These are phyloP conservation scores for Brachynemurus nebulosus DNA, from an alignment of 2,888 invertebrate genomes.

Conservation along the genomic window DNA sequence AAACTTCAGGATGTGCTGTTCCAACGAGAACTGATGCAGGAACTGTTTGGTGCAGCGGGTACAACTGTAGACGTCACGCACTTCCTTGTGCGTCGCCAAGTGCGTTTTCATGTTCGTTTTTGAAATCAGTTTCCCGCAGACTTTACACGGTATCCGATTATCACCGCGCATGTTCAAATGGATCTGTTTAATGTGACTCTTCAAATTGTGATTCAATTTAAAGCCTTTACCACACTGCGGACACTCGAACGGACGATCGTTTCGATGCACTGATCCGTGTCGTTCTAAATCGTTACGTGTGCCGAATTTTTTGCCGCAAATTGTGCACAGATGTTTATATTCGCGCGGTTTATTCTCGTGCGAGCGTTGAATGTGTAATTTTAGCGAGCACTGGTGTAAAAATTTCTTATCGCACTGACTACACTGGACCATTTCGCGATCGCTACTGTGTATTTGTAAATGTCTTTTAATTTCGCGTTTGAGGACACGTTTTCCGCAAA, in stretches of 20 bases:
- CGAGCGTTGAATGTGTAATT: background rate
- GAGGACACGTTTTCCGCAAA: slow-evolving; percentile 4
- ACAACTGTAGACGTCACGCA: background rate
- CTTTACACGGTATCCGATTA: background rate
- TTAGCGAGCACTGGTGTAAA: background rate
- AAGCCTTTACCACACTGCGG: background rate
- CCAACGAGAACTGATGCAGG: background rate
- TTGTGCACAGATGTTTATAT: background rate
- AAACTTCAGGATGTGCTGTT: background rate
- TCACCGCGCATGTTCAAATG: background rate
- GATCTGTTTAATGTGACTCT: background rate
- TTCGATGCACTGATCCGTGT: background rate
- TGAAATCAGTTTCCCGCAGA: slow-evolving; percentile 2
- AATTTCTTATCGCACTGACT: slow-evolving; percentile 3
- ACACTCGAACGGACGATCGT: background rate
- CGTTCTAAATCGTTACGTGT: background rate
- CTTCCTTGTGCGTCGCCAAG: background rate
- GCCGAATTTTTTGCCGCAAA: slow-evolving; percentile 1
- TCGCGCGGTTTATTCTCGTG: background rate
- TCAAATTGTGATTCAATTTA: background rate
- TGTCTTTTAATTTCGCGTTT: background rate
- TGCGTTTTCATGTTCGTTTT: background rate
- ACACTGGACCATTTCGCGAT: slow-evolving; percentile 1
- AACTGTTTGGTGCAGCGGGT: background rate
- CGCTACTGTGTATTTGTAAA: background rate